Evolutionary conservation across 2,888 invertebrate species (phyloP).

Genomic region (Melieria picta): DNA sequence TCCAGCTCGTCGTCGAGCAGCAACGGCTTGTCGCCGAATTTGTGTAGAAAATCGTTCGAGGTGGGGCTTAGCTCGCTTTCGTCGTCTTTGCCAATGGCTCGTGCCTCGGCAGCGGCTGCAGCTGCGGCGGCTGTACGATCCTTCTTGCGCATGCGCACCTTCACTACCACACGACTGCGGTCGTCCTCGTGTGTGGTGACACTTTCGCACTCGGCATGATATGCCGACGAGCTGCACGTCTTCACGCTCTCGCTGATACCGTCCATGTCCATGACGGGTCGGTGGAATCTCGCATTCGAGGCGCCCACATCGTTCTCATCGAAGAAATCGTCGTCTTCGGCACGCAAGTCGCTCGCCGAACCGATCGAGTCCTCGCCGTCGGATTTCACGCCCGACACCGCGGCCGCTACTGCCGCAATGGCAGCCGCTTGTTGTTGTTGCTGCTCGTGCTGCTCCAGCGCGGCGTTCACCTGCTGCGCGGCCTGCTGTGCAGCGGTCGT

Average conservation of each 20-base stretch:
- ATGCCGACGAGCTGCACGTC: constrained; percentile 76
- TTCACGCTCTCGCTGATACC: constrained; percentile 73
- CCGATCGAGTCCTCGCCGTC: constrained; percentile 77
- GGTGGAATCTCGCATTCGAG: constrained; percentile 52
- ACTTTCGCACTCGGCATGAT: constrained; percentile 78
- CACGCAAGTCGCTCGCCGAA: constrained; percentile 76
- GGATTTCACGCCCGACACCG: constrained; percentile 59
- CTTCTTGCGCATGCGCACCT: constrained; percentile 68
- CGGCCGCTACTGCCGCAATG: constrained; percentile 45
- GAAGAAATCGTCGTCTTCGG: constrained; percentile 68
- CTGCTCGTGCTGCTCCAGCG: constrained; percentile 45
- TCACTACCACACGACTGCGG: constrained; percentile 68
- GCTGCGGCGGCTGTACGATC: constrained; percentile 56
- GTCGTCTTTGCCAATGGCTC: constrained; percentile 49
- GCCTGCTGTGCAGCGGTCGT: constrained; percentile 60
- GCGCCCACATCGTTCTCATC: constrained; percentile 63
- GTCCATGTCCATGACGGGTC: constrained; percentile 65
- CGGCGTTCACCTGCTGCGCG: constrained; percentile 53
- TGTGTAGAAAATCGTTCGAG: constrained; percentile 74
- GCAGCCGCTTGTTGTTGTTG: constrained; percentile 49
- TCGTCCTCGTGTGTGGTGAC: constrained; percentile 74
- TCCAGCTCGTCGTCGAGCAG: constrained; percentile 82
- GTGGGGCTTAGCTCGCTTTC: constrained; percentile 69
- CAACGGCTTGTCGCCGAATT: constrained; percentile 79
- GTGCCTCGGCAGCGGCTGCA: constrained; percentile 41